Evolutionary conservation across 2,888 invertebrate species (phyloP), one percentile per base, ranked within the genome.

Genomic region (Prosapia bicincta): DNA sequence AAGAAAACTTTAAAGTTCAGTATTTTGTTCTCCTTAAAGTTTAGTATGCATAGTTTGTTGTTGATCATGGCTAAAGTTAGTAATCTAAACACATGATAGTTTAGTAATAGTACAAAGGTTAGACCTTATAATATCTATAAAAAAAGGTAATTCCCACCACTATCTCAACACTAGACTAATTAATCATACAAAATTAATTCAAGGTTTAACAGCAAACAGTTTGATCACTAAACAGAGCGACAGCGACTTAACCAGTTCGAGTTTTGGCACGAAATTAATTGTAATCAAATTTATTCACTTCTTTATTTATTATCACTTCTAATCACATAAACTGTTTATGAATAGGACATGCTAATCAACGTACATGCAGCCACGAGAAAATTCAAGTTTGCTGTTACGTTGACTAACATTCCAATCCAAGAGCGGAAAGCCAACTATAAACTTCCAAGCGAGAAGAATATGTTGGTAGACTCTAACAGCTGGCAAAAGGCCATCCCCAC

Each of bases 401-500:
- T 20, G 54, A 54, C 54, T 54, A 54, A 54, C 54, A 54, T 20
- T 54, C 54, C 54, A 20, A 54, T 20, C 20, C 54, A 54, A 54
- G 54, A 54, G 54, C 54, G 5, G 54, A 54, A 2, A 3, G 20
- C 54, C 20, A 54, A 54, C 54, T 54, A 54, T 54, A 54, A 54
- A 54, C 54, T 54, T 54, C 54, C 54, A 20, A 54, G 20, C 13
- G 54, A 54, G 20, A 54, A 20, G 54, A 54, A 54, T 54, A 20
- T 54, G 54, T 54, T 20, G 5, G 30, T 9, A 9, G 7, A 54
- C 54, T 20, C n/a, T 20, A 54, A 54, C 54, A 54, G 54, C 54
- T 54, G 54, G 54, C 54, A 54, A 54, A 54, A 54, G 54, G 54
- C 54, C 54, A 54, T 54, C 54, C 54, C 38, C 54, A 54, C 54